Percentiles rank a stretch among this genome's conserved stretches.
Evolutionary conservation across 2,888 invertebrate genomes (phyloP).

Genomic region (Agrenia bidenticulata): DNA sequence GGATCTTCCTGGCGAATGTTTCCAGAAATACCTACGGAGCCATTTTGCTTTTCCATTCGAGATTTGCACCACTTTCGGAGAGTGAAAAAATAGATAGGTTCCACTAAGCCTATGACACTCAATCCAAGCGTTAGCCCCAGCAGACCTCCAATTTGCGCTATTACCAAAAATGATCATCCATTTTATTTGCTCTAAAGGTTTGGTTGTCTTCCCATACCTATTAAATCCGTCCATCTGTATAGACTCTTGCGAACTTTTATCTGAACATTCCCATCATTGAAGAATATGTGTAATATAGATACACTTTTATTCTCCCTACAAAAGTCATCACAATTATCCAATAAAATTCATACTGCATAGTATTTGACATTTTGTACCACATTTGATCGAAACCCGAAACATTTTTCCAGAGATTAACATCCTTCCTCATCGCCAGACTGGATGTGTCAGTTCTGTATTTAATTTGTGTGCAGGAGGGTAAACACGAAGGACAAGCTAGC

Average conservation of each 20-base stretch:
- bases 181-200: background rate
- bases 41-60: too few relatives aligned
- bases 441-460: constrained; percentile 17
- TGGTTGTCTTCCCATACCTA: constrained; percentile 19
- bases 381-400: background rate
- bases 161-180: background rate
- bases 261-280: constrained; percentile 20
- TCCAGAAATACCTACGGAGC: too few relatives aligned
- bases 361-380: constrained; percentile 7
- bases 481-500: constrained; percentile 17
- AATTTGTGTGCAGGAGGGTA: constrained; percentile 35
- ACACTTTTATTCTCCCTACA: constrained; percentile 20
- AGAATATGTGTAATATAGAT: constrained; percentile 41
- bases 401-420: constrained; percentile 25
- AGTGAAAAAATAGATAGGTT: constrained; percentile 9
- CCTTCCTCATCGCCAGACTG: constrained; percentile 14
- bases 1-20: too few relatives aligned
- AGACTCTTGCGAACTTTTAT: constrained; percentile 29
- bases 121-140: constrained; percentile 12
- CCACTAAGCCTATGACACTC: constrained; percentile 8
- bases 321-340: background rate
- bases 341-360: background rate
- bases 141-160: constrained; percentile 12
- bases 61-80: background rate
- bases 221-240: constrained; percentile 32